Evolutionary conservation across 2,797 vertebrate species (phyloP).

Genomic region (Paedocypris micromegethes): DNA sequence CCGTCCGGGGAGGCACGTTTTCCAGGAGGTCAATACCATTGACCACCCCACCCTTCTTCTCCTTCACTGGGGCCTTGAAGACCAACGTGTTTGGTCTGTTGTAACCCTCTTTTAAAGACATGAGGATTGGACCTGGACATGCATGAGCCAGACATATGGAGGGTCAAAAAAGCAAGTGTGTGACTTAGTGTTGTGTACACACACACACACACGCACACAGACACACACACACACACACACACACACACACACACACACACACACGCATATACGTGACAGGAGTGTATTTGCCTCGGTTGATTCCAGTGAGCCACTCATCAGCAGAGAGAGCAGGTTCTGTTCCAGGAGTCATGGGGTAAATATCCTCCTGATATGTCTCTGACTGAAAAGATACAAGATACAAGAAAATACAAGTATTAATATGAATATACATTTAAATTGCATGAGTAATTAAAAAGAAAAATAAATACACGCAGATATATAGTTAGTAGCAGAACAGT

Average conservation of each 20-base stretch:
- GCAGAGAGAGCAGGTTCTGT: slow-evolving; percentile 85
- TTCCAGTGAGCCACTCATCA: slow-evolving; percentile 89
- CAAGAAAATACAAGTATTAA: no score
- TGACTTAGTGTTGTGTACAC: no score
- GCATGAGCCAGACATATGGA: not conserved
- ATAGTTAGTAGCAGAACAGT: not conserved
- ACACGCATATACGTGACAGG: no score
- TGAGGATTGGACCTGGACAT: slow-evolving; percentile 85
- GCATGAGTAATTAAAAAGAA: not conserved
- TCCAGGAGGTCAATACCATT: slow-evolving; percentile 95
- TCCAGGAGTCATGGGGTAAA: slow-evolving; percentile 96
- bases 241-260: no score
- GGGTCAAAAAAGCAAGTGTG: not conserved
- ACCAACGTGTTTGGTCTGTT: slow-evolving; percentile 79
- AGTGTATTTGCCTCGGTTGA: slow-evolving; percentile 78
- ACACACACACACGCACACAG: no score
- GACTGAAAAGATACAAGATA: slow-evolving; percentile 71
- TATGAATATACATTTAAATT: no score
- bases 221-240: no score
- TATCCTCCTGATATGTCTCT: slow-evolving; percentile 97
- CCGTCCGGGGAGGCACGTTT: slow-evolving; percentile 92
- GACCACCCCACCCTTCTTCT: slow-evolving; percentile 90
- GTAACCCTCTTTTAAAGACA: slow-evolving; percentile 94
- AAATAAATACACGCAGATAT: not conserved
- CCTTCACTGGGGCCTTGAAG: slow-evolving; percentile 87